These are phyloP conservation scores for Temnothorax nylanderi DNA, from an alignment of 1,140 invertebrate genomes.

Conservation along the genomic window DNA sequence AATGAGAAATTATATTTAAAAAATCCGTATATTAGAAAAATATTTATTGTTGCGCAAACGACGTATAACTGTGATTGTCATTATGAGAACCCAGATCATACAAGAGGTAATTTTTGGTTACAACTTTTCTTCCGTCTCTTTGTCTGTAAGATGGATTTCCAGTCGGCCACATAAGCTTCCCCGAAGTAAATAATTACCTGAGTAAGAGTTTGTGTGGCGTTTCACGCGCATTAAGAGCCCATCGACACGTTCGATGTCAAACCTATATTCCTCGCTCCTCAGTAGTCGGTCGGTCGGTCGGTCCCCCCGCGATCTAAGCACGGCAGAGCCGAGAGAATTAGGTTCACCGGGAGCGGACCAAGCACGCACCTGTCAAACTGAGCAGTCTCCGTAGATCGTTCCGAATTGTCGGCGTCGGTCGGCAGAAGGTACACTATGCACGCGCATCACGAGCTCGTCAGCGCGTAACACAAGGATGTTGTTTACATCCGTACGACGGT, in stretches of 20 bases:
- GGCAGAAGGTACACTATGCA: neutral
- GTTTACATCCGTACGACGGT: neutral
- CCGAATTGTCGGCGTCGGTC: neutral
- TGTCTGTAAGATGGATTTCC: neutral
- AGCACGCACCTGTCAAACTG: slow-evolving; percentile 14
- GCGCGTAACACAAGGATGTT: neutral
- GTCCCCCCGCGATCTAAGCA: neutral
- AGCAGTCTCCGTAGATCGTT: neutral
- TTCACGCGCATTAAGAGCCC: neutral
- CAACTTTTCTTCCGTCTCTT: neutral
- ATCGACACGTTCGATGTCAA: neutral
- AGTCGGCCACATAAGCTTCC: too few species aligned
- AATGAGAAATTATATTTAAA: neutral
- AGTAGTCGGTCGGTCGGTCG: neutral
- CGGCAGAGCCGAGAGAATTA: neutral
- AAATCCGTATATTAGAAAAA: neutral
- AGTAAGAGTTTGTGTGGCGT: neutral
- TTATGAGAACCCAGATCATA: neutral
- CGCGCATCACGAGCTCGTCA: neutral
- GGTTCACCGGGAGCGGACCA: too few species aligned
- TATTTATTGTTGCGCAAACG: neutral
- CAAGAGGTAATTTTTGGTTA: neutral
- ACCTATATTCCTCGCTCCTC: neutral
- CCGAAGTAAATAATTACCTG: neutral
- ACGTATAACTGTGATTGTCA: neutral